Base-by-base conservation (phyloP, 2,113 vertebrate species). In the Zeus faber region DNA sequence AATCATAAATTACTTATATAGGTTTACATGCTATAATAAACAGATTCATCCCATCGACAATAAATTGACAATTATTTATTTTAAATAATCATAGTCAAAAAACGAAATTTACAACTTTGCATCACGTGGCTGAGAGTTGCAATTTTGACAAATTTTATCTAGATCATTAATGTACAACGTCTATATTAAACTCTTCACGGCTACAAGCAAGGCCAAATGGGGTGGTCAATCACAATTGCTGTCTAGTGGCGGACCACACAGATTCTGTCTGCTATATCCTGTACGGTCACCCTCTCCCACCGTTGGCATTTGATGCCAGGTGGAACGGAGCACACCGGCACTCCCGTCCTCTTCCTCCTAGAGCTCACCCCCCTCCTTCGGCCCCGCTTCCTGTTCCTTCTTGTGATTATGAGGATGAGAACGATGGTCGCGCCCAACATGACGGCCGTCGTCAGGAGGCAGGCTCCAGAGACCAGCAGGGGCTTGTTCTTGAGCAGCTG, bases 391-490 rank as follows among this genome's bases (percentile, higher is more conserved):
- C 16, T 37, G 9, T 47, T 72, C 14, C 1, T 46, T 24, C 76
- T 20, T 46, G 68, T 82, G 52, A 85, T 78, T 37, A 91, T 77
- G 64, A 91, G 76, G 64, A 91, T 72, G 72, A 90, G 62, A 35
- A 77, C 55, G 18, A 70, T 1, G n/a, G 94, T 76, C 5, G 76
- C 80, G 45, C 81, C 54, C 57, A 98, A 64, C 65, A 94, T 81
- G 21, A 77, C 54, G 20, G 90, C 55, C 0, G 89, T 91, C 45
- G 86, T 82, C 18, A 93, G 80, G 24, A 95, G 74, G 71, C 92
- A 96, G 24, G 83, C 84, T 16, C 85, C 81, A 22, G 98, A 95
- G 63, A 98, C 93, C 58, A 97, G 78, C 4, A 97, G 58, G 0
- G 91, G 76, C 65, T 91, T 94, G 84, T 93, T 92, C 66, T 90